phyloP scores from a whole-genome alignment of 2,113 vertebrate genomes.

The Misgurnus mizolepis region DNA sequence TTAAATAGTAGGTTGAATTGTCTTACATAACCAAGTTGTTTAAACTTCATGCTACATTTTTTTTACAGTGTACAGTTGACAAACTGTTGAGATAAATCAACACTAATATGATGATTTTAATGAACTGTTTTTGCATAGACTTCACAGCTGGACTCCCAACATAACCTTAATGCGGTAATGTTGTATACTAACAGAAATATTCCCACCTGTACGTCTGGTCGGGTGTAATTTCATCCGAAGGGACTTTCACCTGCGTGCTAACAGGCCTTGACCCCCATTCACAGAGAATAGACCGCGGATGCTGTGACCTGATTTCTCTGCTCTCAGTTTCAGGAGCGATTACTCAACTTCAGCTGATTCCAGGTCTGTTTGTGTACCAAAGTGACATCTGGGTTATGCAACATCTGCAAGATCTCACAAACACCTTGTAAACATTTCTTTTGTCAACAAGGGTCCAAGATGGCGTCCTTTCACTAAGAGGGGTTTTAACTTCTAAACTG shows the following conservation, averaged over 20 bases:
- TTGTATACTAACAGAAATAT: not conserved
- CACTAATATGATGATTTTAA: not conserved
- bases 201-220: not conserved
- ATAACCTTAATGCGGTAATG: not conserved
- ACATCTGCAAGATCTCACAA: conserved; percentile 16
- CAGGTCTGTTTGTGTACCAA: conserved; percentile 1
- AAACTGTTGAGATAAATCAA: too few relatives aligned
- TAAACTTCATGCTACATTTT: too few relatives aligned
- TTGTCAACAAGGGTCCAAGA: not conserved
- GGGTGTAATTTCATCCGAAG: conserved; percentile 34
- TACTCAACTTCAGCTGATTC: conserved; percentile 26
- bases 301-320: conserved; percentile 26
- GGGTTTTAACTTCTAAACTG: too few relatives aligned
- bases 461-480: too few relatives aligned
- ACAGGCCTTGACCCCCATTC: not conserved
- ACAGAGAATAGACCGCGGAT: conserved; percentile 16
- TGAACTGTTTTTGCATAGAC: not conserved
- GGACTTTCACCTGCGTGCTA: conserved; percentile 22
- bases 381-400: not conserved
- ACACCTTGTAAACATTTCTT: not conserved
- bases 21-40: too few relatives aligned
- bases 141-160: not conserved
- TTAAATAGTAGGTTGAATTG: too few relatives aligned
- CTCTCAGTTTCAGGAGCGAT: conserved; percentile 25
- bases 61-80: too few relatives aligned